Conservation (phyloP, 1,140 invertebrate genomes). For the Melitaea cinxia region DNA sequence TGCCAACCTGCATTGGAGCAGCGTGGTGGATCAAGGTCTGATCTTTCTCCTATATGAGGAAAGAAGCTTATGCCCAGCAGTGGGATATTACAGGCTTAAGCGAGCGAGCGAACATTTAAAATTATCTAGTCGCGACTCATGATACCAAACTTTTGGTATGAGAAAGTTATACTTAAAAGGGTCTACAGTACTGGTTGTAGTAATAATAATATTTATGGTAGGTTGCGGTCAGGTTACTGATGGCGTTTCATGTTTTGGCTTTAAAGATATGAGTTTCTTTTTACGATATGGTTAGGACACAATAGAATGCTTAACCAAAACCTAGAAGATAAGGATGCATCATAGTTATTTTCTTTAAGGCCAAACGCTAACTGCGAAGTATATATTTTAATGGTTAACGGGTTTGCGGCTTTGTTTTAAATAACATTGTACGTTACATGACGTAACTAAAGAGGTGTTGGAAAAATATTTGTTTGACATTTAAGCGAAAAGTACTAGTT, state of each 20-base stretch:
- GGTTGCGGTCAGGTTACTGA: conserved; percentile 25
- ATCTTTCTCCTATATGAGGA: no score
- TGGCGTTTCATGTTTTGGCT: conserved; percentile 21
- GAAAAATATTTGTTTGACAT: no score
- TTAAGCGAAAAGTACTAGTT: no score
- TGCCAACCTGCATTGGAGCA: no score
- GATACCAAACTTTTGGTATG: neutral
- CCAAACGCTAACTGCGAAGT: no score
- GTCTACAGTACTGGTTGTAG: conserved; percentile 20
- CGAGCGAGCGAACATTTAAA: neutral
- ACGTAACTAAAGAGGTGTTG: no score
- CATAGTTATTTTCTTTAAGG: neutral
- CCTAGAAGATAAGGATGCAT: conserved; percentile 10
- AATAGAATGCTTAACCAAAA: conserved; percentile 21
- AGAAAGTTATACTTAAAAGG: neutral
- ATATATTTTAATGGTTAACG: no score
- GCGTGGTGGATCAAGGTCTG: no score
- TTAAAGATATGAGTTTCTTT: conserved; percentile 25
- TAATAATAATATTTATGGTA: conserved; percentile 32
- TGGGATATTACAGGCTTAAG: no score
- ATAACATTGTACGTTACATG: no score
- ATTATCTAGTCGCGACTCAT: neutral
- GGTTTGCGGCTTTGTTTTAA: no score
- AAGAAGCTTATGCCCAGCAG: no score
- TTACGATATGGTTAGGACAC: conserved; percentile 28